Evolutionary conservation across 2,888 invertebrate genomes (phyloP).

Genomic region (Exephanes ischioxanthus): DNA sequence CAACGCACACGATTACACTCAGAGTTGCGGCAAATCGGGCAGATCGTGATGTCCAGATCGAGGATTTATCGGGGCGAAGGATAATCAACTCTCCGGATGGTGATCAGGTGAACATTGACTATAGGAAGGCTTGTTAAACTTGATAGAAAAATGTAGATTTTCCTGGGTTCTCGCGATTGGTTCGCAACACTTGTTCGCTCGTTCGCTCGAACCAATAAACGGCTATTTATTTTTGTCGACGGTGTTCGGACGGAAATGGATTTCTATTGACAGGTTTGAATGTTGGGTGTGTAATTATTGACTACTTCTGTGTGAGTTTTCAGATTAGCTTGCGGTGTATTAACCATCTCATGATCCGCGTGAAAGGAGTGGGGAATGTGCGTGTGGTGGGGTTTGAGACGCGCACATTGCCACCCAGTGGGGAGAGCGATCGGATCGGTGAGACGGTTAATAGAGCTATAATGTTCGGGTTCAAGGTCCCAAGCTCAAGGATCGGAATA

Average conservation of each 20-base stretch:
- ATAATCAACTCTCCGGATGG: neutral
- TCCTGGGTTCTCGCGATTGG: no score
- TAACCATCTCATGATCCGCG: neutral
- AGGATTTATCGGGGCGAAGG: neutral
- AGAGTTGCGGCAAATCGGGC: neutral
- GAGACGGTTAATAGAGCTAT: no score
- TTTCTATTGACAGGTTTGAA: neutral
- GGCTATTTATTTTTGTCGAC: neutral
- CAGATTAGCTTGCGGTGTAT: neutral
- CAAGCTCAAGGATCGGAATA: no score
- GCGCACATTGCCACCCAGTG: no score
- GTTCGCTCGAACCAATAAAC: neutral
- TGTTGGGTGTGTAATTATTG: neutral
- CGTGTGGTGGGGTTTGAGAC: no score
- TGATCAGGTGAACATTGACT: constrained; percentile 12
- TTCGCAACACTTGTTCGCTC: neutral
- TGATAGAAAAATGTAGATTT: neutral
- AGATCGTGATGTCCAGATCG: neutral
- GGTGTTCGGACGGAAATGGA: neutral
- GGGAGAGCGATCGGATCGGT: no score
- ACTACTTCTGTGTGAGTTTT: neutral
- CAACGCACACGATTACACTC: neutral
- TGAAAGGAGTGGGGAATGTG: no score
- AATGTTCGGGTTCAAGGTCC: no score
- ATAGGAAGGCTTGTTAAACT: neutral